phyloP scores from a whole-genome alignment of 2,888 invertebrate species.

The Monopis laevigella region DNA sequence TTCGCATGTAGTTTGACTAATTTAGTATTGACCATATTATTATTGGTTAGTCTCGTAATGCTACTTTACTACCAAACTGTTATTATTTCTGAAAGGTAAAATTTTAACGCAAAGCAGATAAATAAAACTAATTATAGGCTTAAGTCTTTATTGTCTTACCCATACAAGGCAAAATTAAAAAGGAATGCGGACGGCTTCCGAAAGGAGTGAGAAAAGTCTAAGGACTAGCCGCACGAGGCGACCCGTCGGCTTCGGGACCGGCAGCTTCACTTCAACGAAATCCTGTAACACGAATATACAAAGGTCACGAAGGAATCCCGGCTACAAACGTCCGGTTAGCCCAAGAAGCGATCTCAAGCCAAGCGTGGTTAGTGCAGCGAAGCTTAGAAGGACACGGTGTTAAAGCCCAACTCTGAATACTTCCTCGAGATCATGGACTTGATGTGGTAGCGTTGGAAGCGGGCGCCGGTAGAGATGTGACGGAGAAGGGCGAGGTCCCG shows the following conservation, averaged over 20 bases:
- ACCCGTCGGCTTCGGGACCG: background rate
- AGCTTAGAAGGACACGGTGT: conserved; percentile 58
- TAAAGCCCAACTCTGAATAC: conserved; percentile 69
- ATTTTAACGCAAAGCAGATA: conserved; percentile 9
- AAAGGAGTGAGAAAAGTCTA: conserved; percentile 22
- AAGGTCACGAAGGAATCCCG: conserved; percentile 46
- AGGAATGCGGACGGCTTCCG: conserved; percentile 58
- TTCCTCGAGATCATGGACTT: conserved; percentile 79
- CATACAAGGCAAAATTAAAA: conserved; percentile 40
- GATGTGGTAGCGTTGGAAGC: conserved; percentile 78
- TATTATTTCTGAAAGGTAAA: no score
- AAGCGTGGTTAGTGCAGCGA: conserved; percentile 54
- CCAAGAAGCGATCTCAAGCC: conserved; percentile 42
- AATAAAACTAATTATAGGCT: conserved; percentile 35
- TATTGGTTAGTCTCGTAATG: conserved; percentile 1
- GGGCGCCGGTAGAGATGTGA: conserved; percentile 72
- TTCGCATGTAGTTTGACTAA: no score
- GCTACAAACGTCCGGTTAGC: conserved; percentile 27
- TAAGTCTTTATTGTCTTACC: conserved; percentile 57
- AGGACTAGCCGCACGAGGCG: conserved; percentile 5
- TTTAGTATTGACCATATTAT: no score
- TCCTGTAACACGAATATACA: conserved; percentile 56
- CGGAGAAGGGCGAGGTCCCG: conserved; percentile 66
- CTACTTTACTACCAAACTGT: no score
- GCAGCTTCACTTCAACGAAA: conserved; percentile 49